Conservation (phyloP, 2,113 vertebrate genomes). For the Cyprinodon variegatus region DNA sequence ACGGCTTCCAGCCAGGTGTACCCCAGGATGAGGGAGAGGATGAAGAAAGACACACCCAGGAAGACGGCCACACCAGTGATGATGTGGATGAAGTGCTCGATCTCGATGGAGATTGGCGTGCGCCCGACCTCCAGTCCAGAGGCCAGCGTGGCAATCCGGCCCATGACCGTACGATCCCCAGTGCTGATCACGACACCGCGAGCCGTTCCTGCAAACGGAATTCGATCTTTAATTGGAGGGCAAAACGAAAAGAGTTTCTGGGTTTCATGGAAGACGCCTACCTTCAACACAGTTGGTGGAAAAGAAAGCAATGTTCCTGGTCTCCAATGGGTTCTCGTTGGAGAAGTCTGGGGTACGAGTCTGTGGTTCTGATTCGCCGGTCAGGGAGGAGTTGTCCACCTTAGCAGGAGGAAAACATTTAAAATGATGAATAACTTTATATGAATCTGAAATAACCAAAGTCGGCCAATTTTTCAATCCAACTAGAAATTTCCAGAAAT, state of each 20-base stretch:
- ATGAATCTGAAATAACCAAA: no score
- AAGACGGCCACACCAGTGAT: slow-evolving; percentile 96
- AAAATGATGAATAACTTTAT: neutral
- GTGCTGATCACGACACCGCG: slow-evolving; percentile 90
- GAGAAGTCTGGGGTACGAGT: slow-evolving; percentile 93
- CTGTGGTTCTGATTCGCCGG: slow-evolving; percentile 93
- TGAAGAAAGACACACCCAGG: slow-evolving; percentile 93
- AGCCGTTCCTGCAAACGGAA: slow-evolving; percentile 79
- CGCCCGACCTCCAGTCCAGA: slow-evolving; percentile 90
- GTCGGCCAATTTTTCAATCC: no score
- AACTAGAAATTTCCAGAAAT: no score
- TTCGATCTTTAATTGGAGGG: neutral
- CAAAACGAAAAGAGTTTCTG: neutral
- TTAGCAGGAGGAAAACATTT: slow-evolving; percentile 46
- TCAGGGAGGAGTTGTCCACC: slow-evolving; percentile 96
- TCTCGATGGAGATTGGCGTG: slow-evolving; percentile 92
- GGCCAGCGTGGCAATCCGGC: slow-evolving; percentile 92
- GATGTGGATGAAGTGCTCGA: slow-evolving; percentile 95
- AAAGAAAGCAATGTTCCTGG: slow-evolving; percentile 95
- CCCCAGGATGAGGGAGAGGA: slow-evolving; percentile 94
- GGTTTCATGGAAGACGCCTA: slow-evolving; percentile 39
- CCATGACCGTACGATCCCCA: slow-evolving; percentile 94
- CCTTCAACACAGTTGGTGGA: slow-evolving; percentile 98
- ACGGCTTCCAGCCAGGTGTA: slow-evolving; percentile 94
- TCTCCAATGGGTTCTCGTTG: slow-evolving; percentile 92